Base-by-base conservation (phyloP, 1,140 invertebrate genomes). In the Lucilia sericata region DNA sequence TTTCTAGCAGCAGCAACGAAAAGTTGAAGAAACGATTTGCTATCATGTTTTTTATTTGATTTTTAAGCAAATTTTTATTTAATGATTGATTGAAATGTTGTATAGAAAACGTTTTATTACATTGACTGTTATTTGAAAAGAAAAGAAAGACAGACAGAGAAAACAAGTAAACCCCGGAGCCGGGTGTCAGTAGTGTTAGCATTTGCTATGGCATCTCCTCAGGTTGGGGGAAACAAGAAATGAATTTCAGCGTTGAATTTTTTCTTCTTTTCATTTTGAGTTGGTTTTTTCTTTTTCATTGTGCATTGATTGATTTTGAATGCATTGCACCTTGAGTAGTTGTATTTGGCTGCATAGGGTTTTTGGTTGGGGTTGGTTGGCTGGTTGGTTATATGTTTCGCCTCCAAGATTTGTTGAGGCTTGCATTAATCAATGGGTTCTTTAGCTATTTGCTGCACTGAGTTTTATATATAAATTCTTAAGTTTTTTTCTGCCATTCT, bases 301-400 rank as follows among this genome's bases (percentile, higher is more conserved):
- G 21, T 80, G 76, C 76, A 80, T 80, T 80, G 76, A 80, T 80
- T 80, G 76, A 80, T 80, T 80, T 80, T 80, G 76, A 49, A 80
- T 80, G 76, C 76, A 80, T 49, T 80, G 76, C 76, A 80, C 76
- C 76, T 80, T 80, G 76, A 80, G 42, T 78, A 47, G 75, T 42
- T 78, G 75, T 36, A 34, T 78, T 47, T 78, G n/a, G 34, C 14
- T 76, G 76, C 42, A 49, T n/a, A 78, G 36, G 75, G 75, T 78
- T 42, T 30, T 30, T 30, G 25, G 74, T 14, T 80, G 76, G 76
- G 17, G 65, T 70, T 19, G 76, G 7, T 10, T 10, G 17, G n/a
- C 21, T 5, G n/a, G 1, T 34, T 42, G 13, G 34, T 42, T 17
- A 14, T 76, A 30, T 30, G 3, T 76, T n/a, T 76, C 12, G 74